phyloP scores from a whole-genome alignment of 2,797 vertebrate species.

The Sebastolobus alascanus region DNA sequence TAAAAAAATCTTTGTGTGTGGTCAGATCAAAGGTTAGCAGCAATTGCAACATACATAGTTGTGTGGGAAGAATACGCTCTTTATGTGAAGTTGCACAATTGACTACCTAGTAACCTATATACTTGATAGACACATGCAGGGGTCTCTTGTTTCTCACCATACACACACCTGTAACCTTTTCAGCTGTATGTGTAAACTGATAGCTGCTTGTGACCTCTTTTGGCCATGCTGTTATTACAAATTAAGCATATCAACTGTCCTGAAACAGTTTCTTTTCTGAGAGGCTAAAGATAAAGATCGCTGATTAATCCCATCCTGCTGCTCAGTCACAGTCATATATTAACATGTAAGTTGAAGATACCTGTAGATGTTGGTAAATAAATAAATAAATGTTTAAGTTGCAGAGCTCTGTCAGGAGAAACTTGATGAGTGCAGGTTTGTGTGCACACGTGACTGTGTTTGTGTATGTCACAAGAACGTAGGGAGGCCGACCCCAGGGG shows the following conservation, averaged over 20 bases:
- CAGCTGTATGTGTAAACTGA: not conserved
- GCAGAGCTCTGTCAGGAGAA: not conserved
- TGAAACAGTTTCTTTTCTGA: not conserved
- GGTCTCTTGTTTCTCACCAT: not conserved
- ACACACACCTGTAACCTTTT: not conserved
- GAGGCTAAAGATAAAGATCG: not conserved
- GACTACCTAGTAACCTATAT: not conserved
- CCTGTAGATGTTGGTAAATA: slow-evolving; percentile 6
- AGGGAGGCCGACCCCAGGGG: not conserved
- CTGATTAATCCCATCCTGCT: slow-evolving; percentile 6
- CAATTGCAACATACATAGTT: slow-evolving; percentile 11
- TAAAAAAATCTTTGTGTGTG: not conserved
- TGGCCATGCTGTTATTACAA: not conserved
- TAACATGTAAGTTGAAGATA: not conserved
- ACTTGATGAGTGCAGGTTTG: not conserved
- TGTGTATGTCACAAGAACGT: slow-evolving; percentile 24
- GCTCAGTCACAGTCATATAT: slow-evolving; percentile 1
- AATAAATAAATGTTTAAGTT: slow-evolving; percentile 9
- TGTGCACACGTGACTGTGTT: slow-evolving; percentile 5
- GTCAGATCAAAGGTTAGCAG: slow-evolving; percentile 34
- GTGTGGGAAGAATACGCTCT: not conserved
- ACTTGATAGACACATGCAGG: not conserved
- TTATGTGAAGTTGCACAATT: slow-evolving; percentile 31
- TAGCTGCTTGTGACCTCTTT: not conserved
- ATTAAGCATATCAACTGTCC: not conserved